Conservation (phyloP, 2,888 invertebrate species). For the Entomobrya multifasciata region DNA sequence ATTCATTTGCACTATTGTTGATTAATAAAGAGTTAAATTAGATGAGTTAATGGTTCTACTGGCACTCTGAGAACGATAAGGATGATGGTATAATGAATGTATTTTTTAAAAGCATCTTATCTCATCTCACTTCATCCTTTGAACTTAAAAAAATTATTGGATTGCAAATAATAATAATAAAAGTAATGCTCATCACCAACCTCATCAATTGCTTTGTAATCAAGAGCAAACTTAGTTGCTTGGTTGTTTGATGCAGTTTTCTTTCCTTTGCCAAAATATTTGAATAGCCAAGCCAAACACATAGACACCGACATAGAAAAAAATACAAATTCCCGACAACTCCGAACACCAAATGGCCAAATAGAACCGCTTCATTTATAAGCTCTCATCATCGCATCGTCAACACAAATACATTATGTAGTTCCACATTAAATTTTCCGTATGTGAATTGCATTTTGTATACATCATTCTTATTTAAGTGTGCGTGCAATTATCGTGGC, state of each 20-base stretch:
- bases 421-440: background rate
- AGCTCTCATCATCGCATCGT: background rate
- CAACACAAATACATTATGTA: background rate
- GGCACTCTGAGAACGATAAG: background rate
- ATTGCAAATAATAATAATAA: conserved; percentile 42
- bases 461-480: conserved; percentile 29
- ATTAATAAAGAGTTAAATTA: background rate
- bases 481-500: conserved; percentile 65
- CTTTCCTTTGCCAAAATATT: too few relatives aligned
- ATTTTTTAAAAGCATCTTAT: background rate
- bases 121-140: too few relatives aligned
- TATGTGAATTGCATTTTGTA: background rate
- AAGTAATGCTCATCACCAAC: conserved; percentile 26
- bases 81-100: background rate
- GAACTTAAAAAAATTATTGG: background rate
- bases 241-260: too few relatives aligned
- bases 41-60: background rate
- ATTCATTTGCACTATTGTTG: conserved; percentile 29
- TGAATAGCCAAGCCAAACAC: background rate
- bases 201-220: conserved; percentile 30
- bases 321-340: too few relatives aligned
- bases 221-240: background rate
- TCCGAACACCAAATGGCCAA: background rate
- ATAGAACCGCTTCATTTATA: background rate
- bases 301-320: background rate